Base-by-base conservation (phyloP, 1,140 invertebrate species). In the Papilio aristodemus region DNA sequence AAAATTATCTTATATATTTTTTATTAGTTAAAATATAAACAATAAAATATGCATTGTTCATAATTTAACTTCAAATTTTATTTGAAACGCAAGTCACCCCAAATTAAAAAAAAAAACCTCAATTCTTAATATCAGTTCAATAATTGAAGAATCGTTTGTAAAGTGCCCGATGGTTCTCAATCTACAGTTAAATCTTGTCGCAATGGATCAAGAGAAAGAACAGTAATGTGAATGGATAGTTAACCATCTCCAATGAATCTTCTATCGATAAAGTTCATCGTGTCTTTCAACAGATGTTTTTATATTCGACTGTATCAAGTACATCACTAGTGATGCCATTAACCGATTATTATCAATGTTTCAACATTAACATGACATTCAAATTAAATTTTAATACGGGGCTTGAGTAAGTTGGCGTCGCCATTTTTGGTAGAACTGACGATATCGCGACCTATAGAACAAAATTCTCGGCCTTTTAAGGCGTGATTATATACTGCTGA, bases 401-500 rank as follows among this genome's bases (percentile, higher is more conserved):
- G 22, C 46, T 9, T 11, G 22, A 54, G 46, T 19, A 9, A 22
- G 46, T 54, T 54, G 46, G 46, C 46, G 19, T 54, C 17, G 46
- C 46, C 46, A 54, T 11, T 54, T 54, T 54, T 8, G 46, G 17
- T 19, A 54, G 46, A 64, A 43, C 70, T 69, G 73, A 71, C 70
- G 70, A 68, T 62, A 68, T 69, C 46, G 64, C 74, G 68, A 71
- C 68, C 77, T 41, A 72, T 75, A 70, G 63, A 68, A 50, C 70
- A 58, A 77, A 77, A 74, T 75, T 74, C 78, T 62, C 69, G 46
- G 14, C 25, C 78, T 73, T 78, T 77, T 80, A 85, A 70, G 78
- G 82, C 32, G 72, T 54, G 69, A 60, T 81, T 79, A 80, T 73
- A 75, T 75, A 81, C 74, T 76, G 50, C 41, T 72, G 67, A 73